Percentiles rank a stretch among this genome's conserved stretches.
These are phyloP conservation scores for Tiaroga cobitis DNA, from an alignment of 2,797 vertebrate genomes.

Conservation along the genomic window DNA sequence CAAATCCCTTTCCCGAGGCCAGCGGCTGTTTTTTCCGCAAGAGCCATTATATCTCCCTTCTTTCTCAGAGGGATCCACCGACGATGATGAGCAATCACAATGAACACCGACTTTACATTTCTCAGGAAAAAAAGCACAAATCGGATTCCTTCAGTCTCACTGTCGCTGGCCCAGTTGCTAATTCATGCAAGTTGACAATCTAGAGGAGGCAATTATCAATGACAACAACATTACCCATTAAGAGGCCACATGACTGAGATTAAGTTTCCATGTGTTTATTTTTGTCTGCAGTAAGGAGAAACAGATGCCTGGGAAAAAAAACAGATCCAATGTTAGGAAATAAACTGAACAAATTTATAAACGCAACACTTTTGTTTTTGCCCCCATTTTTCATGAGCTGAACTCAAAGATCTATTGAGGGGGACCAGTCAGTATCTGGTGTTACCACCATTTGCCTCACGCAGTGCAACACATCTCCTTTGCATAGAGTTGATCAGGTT, in stretches of 20 bases:
- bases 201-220: conserved; percentile 77
- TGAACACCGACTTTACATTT: conserved; percentile 69
- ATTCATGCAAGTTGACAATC: conserved; percentile 81
- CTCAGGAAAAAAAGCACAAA: conserved; percentile 58
- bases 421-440: no score
- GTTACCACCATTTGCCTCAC: no score
- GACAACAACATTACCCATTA: conserved; percentile 68
- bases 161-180: conserved; percentile 77
- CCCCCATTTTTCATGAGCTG: no score
- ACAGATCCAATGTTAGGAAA: not conserved
- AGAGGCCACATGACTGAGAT: not conserved
- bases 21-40: conserved; percentile 79
- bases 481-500: no score
- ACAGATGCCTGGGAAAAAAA: not conserved
- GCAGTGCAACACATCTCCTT: no score
- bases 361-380: no score
- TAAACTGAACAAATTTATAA: no score
- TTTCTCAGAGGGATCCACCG: conserved; percentile 79
- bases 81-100: conserved; percentile 78
- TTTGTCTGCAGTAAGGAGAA: conserved; percentile 24
- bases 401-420: no score
- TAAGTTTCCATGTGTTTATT: conserved; percentile 3
- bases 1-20: conserved; percentile 83
- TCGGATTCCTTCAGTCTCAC: conserved; percentile 73
- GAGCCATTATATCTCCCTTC: conserved; percentile 78